These are phyloP conservation scores for Clarias pachynema DNA, from an alignment of 2,797 vertebrate genomes.

Conservation along the genomic window DNA sequence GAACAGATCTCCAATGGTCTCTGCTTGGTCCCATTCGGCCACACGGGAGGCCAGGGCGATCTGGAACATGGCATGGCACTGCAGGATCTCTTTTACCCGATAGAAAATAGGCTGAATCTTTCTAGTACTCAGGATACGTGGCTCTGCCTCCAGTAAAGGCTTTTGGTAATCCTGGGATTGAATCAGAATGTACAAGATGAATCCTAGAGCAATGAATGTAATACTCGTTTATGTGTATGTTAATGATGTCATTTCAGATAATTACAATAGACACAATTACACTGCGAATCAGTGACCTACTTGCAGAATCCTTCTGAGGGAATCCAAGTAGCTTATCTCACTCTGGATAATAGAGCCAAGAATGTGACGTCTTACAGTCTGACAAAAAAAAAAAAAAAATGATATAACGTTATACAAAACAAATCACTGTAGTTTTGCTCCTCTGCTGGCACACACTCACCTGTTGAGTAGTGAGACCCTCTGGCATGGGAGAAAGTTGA, in stretches of 20 bases:
- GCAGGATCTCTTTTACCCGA: slow-evolving; percentile 81
- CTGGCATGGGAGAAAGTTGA: slow-evolving; percentile 84
- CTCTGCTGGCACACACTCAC: slow-evolving; percentile 57
- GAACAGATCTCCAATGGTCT: slow-evolving; percentile 86
- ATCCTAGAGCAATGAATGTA: neutral
- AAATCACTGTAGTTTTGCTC: neutral
- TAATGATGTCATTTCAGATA: neutral
- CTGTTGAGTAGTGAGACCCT: slow-evolving; percentile 87
- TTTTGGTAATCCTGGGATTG: slow-evolving; percentile 80
- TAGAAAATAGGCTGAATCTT: slow-evolving; percentile 83
- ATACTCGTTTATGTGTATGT: slow-evolving; percentile 9
- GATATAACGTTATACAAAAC: neutral
- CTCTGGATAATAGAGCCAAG: slow-evolving; percentile 84
- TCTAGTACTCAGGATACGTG: slow-evolving; percentile 76
- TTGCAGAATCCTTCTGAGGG: slow-evolving; percentile 81
- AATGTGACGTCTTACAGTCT: slow-evolving; percentile 82
- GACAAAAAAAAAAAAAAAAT: slow-evolving; percentile 4
- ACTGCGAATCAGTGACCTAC: slow-evolving; percentile 58
- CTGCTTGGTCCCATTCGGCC: slow-evolving; percentile 81
- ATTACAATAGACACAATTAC: neutral
- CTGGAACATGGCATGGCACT: slow-evolving; percentile 89
- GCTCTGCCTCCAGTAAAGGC: slow-evolving; percentile 82
- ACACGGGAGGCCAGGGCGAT: slow-evolving; percentile 82
- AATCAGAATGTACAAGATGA: slow-evolving; percentile 4
- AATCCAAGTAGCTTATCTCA: slow-evolving; percentile 82